phyloP scores from a whole-genome alignment of 2,113 vertebrate species.

The Onychostruthus taczanowskii region DNA sequence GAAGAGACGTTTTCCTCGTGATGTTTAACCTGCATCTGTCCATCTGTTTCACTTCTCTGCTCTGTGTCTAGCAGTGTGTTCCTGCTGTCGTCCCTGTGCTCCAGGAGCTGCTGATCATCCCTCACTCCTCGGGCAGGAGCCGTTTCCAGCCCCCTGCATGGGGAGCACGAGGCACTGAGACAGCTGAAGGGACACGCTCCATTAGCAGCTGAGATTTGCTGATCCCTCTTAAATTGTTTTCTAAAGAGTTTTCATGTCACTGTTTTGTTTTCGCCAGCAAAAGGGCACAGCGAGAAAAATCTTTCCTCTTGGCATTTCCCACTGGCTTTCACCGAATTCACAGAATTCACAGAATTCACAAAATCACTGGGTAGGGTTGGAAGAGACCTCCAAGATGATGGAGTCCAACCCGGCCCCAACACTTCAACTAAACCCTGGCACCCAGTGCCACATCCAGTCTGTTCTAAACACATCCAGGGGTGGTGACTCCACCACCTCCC shows the following conservation, averaged over 20 bases:
- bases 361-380: neutral
- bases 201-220: neutral
- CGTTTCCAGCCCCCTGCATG: neutral
- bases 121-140: neutral
- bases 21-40: neutral
- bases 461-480: neutral
- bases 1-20: fast-evolving
- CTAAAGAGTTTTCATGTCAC: neutral
- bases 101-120: neutral
- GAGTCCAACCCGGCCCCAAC: neutral
- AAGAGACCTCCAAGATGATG: neutral
- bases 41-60: neutral
- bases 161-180: neutral
- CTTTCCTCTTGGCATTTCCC: neutral
- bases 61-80: neutral
- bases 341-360: neutral
- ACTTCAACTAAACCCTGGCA: neutral
- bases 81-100: neutral
- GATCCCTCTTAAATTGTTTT: neutral
- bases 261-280: neutral
- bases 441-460: neutral
- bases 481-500: neutral
- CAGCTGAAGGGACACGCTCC: neutral
- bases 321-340: neutral
- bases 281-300: neutral